Evolutionary conservation across 2,888 invertebrate genomes (phyloP).

Genomic region (Drepanosiphum platanoidis): DNA sequence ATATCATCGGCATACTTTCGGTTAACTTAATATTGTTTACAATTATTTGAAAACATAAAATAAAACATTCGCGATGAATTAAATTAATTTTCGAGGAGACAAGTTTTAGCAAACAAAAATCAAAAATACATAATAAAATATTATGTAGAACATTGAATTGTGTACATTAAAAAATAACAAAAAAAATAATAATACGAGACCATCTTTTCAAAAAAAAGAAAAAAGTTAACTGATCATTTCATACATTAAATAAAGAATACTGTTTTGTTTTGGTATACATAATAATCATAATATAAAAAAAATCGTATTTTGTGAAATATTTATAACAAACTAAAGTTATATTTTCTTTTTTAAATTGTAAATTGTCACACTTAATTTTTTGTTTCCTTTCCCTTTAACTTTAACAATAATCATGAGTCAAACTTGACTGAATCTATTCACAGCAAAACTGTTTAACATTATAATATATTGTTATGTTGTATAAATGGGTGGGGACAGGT

Average conservation of each 20-base stretch:
- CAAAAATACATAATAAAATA: conserved; percentile 3
- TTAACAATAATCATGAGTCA: background rate
- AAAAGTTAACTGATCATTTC: conserved; percentile 14
- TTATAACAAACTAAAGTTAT: background rate
- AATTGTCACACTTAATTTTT: background rate
- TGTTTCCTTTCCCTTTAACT: background rate
- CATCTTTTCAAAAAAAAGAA: no score
- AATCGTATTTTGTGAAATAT: background rate
- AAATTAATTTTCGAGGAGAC: conserved; percentile 5
- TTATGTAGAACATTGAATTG: background rate
- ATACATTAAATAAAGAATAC: background rate
- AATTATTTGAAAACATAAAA: conserved; percentile 16
- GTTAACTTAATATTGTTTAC: conserved; percentile 18
- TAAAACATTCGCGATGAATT: conserved; percentile 5
- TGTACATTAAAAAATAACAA: background rate
- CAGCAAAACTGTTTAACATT: background rate
- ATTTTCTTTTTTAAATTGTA: conserved; percentile 4
- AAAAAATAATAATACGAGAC: no score
- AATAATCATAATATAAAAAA: background rate
- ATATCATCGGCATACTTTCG: background rate
- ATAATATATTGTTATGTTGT: background rate
- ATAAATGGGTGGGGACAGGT: background rate
- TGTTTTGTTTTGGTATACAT: background rate
- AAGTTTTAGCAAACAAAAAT: background rate
- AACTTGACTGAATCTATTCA: background rate